phyloP scores from a whole-genome alignment of 2,797 vertebrate species.

The Rhadinocentrus ornatus region DNA sequence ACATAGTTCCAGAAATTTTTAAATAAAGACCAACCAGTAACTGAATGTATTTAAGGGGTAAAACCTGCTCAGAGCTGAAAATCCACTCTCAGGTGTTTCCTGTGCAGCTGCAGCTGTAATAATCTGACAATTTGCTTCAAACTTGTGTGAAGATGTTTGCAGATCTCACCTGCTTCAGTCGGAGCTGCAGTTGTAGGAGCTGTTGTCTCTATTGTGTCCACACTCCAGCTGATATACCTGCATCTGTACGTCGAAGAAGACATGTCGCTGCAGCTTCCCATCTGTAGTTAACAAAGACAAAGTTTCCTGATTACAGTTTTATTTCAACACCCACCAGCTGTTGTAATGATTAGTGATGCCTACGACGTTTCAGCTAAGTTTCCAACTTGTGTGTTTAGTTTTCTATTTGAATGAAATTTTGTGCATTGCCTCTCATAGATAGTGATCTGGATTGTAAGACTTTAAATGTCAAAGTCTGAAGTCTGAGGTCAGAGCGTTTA shows the following conservation, averaged over 20 bases:
- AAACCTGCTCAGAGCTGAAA: not conserved
- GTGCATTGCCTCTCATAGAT: not conserved
- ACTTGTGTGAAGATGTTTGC: not conserved
- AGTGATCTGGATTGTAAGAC: constrained; percentile 4
- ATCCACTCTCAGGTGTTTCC: not conserved
- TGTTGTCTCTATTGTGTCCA: constrained; percentile 18
- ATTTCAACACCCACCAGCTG: not conserved
- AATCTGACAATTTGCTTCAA: not conserved
- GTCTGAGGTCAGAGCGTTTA: not conserved
- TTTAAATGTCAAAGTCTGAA: constrained; percentile 9
- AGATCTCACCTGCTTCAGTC: constrained; percentile 20
- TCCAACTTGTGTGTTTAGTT: not conserved
- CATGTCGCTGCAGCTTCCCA: constrained; percentile 15
- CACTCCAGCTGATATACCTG: constrained; percentile 45
- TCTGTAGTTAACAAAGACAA: constrained; percentile 35
- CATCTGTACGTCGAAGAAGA: not conserved
- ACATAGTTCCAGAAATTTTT: not conserved
- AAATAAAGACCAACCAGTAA: not conserved
- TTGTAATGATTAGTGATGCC: not conserved
- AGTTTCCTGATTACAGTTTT: constrained; percentile 15
- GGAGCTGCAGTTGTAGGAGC: not conserved
- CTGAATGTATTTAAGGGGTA: not conserved
- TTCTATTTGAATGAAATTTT: not conserved
- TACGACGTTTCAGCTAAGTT: not conserved
- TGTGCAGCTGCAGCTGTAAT: not conserved